A percentile compares a stretch with the other conserved stretches of the same genome.
These are phyloP conservation scores for Phaenicophaeus curvirostris DNA, from an alignment of 2,797 vertebrate species.

Conservation along the genomic window DNA sequence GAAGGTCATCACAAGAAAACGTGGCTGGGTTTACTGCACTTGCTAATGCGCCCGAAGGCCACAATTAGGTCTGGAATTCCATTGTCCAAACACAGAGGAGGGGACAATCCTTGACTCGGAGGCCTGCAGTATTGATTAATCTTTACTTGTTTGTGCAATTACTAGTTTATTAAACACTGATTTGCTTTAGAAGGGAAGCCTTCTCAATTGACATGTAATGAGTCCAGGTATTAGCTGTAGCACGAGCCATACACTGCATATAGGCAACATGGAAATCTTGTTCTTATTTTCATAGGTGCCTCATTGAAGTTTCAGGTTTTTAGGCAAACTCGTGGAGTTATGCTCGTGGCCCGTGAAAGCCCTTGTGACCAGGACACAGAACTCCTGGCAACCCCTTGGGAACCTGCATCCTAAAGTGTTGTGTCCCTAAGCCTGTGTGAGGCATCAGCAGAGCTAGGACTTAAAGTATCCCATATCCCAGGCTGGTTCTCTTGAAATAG, in stretches of 20 bases:
- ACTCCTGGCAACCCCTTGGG: neutral
- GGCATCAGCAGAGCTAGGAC: neutral
- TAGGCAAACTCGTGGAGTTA: neutral
- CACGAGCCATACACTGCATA: neutral
- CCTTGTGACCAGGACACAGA: neutral
- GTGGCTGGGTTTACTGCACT: constrained; percentile 14
- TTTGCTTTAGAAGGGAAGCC: neutral
- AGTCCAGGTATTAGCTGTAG: fast-evolving
- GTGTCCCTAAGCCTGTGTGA: neutral
- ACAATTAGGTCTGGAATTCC: constrained; percentile 48
- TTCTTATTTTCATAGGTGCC: neutral
- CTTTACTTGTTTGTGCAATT: constrained; percentile 29
- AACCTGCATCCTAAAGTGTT: neutral
- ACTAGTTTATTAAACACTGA: neutral
- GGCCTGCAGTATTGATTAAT: neutral
- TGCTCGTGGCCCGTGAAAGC: neutral
- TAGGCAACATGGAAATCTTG: neutral
- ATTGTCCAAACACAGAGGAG: constrained; percentile 36
- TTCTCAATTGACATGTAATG: neutral
- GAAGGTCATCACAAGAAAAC: neutral
- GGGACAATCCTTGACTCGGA: neutral
- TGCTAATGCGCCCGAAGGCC: constrained; percentile 16
- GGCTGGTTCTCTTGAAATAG: neutral
- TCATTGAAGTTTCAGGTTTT: neutral
- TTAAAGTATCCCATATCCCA: neutral